Base-by-base conservation (phyloP, 92 coral and sea anemone species). In the Palythoa grandiflora region DNA sequence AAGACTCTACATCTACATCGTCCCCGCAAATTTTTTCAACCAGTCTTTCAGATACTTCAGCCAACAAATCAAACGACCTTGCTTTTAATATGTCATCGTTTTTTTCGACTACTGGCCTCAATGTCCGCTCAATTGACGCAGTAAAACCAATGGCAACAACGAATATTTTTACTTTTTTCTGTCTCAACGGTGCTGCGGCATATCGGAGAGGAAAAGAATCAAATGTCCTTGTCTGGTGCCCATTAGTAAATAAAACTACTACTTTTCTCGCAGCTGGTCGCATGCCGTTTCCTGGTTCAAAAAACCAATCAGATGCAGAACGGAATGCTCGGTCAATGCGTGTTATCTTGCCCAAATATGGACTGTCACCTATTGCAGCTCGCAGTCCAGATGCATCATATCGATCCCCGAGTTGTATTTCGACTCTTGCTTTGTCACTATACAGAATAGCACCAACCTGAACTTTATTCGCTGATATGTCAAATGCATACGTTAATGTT, bases 371-470 rank as follows among this genome's bases (percentile, higher is more conserved):
- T 35, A 96, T 94, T 1, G 96, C 98, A 13, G 50, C 66, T 44
- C 87, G 91, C 76, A 95, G 83, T 17, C 70, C 55, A 47, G 77
- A 59, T 35, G 54, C 60, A 19, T 94, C 78, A 7, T 68, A 50
- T 51, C 70, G 39, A 57, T 93, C 96, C 21, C 77, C 88, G 44
- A 94, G 86, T 53, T 80, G 80, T 48, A 92, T 92, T 55, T 91
- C 91, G 17, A 90, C 91, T 70, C 68, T 78, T 14, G 95, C 98
- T 60, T 20, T 71, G 85, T 87, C 84, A 55, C 98, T 96, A 80
- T 93, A 94, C 19, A 95, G 76, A 84, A 96, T 86, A 16, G 93
- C 90, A 9, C 93, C 98, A 36, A 89, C 88, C 20, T 93, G 96
- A 39, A 93, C 90, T 37, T 89, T 93, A 17, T 88, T 73, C 20